A percentile compares a stretch with the other conserved stretches of the same genome.
These are phyloP conservation scores for Spheniscus mendiculus DNA, from an alignment of 2,113 vertebrate genomes.

Conservation along the genomic window DNA sequence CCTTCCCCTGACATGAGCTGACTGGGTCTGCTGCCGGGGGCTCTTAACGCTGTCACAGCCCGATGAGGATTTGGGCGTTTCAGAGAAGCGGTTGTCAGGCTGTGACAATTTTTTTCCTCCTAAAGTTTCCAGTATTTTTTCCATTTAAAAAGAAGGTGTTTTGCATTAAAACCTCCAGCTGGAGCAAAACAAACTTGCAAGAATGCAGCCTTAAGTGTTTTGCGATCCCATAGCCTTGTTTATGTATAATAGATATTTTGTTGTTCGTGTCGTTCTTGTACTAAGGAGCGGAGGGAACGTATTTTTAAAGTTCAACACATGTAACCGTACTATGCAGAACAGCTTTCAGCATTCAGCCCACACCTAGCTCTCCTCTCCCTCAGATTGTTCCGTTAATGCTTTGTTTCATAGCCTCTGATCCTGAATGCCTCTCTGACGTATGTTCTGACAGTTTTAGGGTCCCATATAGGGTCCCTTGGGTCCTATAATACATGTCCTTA, in stretches of 20 bases:
- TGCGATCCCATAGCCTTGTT: fast-evolving
- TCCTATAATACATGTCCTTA: fast-evolving
- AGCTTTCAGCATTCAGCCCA: fast-evolving
- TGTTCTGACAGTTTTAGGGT: background rate
- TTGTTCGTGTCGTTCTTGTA: fast-evolving
- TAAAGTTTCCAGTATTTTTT: background rate
- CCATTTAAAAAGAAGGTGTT: fast-evolving
- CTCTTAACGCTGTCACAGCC: fast-evolving
- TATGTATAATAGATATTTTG: fast-evolving
- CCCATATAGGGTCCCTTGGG: background rate
- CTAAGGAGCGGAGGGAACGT: background rate
- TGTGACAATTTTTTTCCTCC: background rate
- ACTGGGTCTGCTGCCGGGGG: fast-evolving
- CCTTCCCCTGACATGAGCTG: fast-evolving
- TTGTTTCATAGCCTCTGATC: background rate
- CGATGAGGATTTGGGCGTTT: fast-evolving
- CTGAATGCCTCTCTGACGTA: fast-evolving
- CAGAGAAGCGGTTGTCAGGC: background rate
- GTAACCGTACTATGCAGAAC: fast-evolving
- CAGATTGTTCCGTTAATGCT: fast-evolving
- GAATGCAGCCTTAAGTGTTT: background rate
- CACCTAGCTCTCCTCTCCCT: background rate
- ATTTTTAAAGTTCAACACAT: fast-evolving
- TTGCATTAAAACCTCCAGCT: background rate
- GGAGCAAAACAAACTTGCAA: background rate